These are phyloP conservation scores for Platanista minor DNA, from an alignment of 2,113 vertebrate genomes.

Conservation along the genomic window DNA sequence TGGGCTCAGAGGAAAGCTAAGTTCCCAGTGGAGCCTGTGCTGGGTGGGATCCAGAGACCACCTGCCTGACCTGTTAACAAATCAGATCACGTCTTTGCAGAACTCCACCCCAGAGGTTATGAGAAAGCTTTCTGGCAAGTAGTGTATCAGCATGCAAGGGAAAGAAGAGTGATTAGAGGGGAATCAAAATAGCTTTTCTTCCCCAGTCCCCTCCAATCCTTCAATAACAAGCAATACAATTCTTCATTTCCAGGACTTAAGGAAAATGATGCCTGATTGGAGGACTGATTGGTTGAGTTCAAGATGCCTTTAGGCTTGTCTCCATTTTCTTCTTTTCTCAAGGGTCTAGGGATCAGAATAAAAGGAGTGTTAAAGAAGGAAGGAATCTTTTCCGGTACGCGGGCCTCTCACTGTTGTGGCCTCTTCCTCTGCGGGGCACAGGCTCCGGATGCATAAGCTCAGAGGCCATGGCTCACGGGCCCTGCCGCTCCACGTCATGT, in stretches of 20 bases:
- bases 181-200: not conserved
- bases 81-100: not conserved
- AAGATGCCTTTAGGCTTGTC: not conserved
- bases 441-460: no score
- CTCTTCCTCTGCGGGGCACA: no score
- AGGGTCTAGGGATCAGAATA: not conserved
- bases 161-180: not conserved
- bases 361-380: not conserved
- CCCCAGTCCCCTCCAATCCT: not conserved
- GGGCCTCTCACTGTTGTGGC: no score
- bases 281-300: not conserved
- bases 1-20: not conserved
- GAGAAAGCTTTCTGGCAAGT: not conserved
- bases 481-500: no score
- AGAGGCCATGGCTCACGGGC: no score
- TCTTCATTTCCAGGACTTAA: not conserved
- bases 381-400: no score
- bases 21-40: not conserved
- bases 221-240: not conserved
- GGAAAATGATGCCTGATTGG: not conserved
- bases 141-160: not conserved
- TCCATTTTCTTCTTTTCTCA: not conserved
- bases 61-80: not conserved
- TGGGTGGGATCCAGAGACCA: not conserved
- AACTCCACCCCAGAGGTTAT: fast-evolving